phyloP scores from a whole-genome alignment of 2,113 vertebrate species.

The Misgurnus mizolepis region DNA sequence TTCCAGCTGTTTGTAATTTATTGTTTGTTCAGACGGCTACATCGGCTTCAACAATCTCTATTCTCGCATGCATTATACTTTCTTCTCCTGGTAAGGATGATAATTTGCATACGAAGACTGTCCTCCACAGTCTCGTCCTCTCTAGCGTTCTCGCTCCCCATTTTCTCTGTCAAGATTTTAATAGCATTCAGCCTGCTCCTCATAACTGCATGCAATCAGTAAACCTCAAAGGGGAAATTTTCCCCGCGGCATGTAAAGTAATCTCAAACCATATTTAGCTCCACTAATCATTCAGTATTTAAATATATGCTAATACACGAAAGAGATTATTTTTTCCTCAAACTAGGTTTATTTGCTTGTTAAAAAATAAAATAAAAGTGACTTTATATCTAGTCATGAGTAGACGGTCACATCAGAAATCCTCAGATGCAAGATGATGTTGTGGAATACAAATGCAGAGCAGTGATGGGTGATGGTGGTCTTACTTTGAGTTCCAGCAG shows the following conservation, averaged over 20 bases:
- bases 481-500: conserved; percentile 90
- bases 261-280: conserved; percentile 5
- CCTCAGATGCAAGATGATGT: too few relatives aligned
- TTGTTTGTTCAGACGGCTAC: background rate
- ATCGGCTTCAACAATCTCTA: background rate
- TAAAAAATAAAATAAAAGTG: too few relatives aligned
- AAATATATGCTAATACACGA: background rate
- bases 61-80: background rate
- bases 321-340: too few relatives aligned
- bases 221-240: conserved; percentile 5
- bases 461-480: too few relatives aligned
- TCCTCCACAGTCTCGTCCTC: background rate
- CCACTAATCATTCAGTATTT: background rate
- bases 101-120: conserved; percentile 1
- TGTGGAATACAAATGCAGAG: background rate
- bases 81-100: background rate
- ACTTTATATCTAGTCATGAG: background rate
- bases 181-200: conserved; percentile 2
- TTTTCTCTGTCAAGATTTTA: background rate
- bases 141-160: background rate
- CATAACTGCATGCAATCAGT: background rate
- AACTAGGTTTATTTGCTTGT: too few relatives aligned
- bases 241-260: background rate
- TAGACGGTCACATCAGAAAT: too few relatives aligned
- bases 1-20: background rate